phyloP scores from a whole-genome alignment of 2,888 invertebrate species.

The Andrena haemorrhoa region DNA sequence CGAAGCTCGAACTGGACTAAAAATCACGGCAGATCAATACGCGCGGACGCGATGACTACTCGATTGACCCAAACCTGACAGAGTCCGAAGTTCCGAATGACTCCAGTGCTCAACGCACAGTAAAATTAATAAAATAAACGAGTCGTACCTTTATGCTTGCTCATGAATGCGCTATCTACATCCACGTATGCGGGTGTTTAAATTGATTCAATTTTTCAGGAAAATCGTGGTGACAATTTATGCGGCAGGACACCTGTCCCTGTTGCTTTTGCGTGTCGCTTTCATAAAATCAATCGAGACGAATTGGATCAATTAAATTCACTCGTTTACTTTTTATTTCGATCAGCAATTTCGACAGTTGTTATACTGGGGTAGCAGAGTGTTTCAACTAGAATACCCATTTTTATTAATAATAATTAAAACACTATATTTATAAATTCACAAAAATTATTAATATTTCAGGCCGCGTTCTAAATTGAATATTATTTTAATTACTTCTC shows the following conservation, averaged over 20 bases:
- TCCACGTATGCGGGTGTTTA: not conserved
- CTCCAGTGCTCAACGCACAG: constrained; percentile 6
- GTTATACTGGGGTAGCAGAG: not conserved
- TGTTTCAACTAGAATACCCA: too few relatives aligned
- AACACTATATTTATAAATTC: too few relatives aligned
- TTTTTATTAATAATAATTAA: too few relatives aligned
- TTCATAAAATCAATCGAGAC: not conserved
- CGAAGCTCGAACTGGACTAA: not conserved
- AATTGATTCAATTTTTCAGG: constrained; percentile 34
- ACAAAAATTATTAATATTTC: too few relatives aligned
- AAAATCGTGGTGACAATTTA: not conserved
- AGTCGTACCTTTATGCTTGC: constrained; percentile 6
- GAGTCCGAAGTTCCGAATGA: constrained; percentile 29
- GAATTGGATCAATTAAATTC: not conserved
- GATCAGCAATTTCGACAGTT: not conserved
- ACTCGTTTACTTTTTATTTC: not conserved
- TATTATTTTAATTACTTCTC: too few relatives aligned
- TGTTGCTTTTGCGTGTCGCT: not conserved
- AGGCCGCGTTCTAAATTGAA: too few relatives aligned
- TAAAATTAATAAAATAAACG: constrained; percentile 35
- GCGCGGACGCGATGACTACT: not conserved
- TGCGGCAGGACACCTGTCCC: not conserved
- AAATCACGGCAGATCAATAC: constrained; percentile 11
- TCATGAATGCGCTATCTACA: not conserved
- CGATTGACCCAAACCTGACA: constrained; percentile 29